Base-by-base conservation (phyloP, 2,797 vertebrate species). In the Bufotes viridis region DNA sequence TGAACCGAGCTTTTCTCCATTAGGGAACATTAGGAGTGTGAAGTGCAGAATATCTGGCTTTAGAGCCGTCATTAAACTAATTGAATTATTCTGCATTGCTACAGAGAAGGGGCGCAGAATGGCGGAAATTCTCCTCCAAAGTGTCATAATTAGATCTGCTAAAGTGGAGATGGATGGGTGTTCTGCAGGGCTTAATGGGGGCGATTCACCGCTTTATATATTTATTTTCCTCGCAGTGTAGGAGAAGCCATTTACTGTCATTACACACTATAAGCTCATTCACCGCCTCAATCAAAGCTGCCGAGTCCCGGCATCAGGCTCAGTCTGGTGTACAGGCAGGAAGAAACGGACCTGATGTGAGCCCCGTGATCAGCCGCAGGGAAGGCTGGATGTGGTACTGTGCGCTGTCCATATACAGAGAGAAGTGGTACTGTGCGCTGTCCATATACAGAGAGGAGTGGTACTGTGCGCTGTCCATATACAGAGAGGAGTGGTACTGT, bases 1-100 rank as follows among this genome's bases (percentile, higher is more conserved):
- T 22, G 60, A 90, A 63, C 24, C 75, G 82, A 87, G 7, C 86
- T 91, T 86, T 89, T 91, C 90, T 90, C 86, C 90, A 15, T 90
- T 75, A 90, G 70, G 87, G 86, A 88, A 87, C 61, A 74, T 29
- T 29, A 76, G 34, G 88, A 63, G 86, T 90, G 87, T 90, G 49
- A 69, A 17, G 87, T 81, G 74, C 82, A 87, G 87, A 81, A 81
- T 79, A 24, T 78, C 82, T 18, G 29, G 74, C 90, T 89, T 88
- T 88, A 8, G 90, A 34, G 18, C 65, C 86, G 69, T 3, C 0
- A 0, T 90, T 22, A 51, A 84, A 20, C 78, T 83, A 87, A 81
- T 86, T 79, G 90, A 84, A 11, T 0, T 10, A 89, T 11, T 61
- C 82, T 53, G 79, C 69, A 61, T 75, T 85, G 82, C 24, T 0